Percentiles rank a stretch among this genome's conserved stretches.
These are phyloP conservation scores for Sinosuthora webbiana DNA, from an alignment of 2,113 vertebrate species.

Conservation along the genomic window DNA sequence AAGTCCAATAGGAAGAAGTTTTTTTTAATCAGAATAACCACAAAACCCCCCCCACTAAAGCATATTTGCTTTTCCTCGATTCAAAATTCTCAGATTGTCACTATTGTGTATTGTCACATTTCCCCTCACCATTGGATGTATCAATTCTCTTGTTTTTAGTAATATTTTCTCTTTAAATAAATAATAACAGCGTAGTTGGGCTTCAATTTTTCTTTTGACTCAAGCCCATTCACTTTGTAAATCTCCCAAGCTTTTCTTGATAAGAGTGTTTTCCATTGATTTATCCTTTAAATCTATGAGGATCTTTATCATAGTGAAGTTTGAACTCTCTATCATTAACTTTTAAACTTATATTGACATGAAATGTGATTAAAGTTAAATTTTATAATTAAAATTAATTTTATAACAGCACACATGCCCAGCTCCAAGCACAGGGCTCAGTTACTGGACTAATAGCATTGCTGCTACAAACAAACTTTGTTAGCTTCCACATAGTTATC, in stretches of 20 bases:
- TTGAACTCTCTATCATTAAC: neutral
- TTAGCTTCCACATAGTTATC: constrained; percentile 43
- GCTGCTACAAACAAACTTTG: constrained; percentile 37
- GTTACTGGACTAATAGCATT: constrained; percentile 6
- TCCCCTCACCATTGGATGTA: neutral
- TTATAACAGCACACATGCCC: neutral
- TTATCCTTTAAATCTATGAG: neutral
- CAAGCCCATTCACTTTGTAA: neutral
- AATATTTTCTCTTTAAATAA: neutral
- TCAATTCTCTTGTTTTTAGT: neutral
- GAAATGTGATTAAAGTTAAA: neutral
- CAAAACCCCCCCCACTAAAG: neutral
- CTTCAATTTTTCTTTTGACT: neutral
- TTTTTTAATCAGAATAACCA: neutral
- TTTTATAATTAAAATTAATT: constrained; percentile 30
- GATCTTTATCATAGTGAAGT: neutral
- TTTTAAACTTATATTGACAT: constrained; percentile 18
- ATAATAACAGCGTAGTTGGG: neutral
- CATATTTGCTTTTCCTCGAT: neutral
- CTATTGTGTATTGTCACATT: neutral
- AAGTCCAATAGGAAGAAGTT: neutral
- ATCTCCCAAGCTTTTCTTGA: neutral
- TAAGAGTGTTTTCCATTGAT: neutral
- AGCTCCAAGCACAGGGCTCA: neutral
- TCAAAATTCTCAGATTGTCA: neutral